Conservation (phyloP, 2,113 vertebrate species). For the Tenebrosternarchus preto region DNA sequence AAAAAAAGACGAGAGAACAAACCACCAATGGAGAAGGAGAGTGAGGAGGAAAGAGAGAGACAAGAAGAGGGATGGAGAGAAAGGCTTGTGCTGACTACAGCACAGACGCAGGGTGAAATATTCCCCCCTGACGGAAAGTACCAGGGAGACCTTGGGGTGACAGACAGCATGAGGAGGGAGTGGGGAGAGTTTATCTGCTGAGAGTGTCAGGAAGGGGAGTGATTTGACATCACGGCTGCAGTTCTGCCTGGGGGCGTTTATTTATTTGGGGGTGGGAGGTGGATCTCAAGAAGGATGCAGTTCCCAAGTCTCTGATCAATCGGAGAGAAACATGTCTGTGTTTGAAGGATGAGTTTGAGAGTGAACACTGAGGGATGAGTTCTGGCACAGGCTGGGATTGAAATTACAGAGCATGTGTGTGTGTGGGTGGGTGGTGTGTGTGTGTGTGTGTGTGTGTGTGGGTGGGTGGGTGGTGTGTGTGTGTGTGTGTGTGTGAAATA, state of each 20-base stretch:
- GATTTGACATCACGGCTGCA: conserved; percentile 50
- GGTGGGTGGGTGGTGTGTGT: conserved; percentile 48
- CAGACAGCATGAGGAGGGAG: conserved; percentile 60
- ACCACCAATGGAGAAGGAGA: background rate
- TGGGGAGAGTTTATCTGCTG: conserved; percentile 54
- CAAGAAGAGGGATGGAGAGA: conserved; percentile 14
- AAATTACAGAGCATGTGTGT: conserved; percentile 54
- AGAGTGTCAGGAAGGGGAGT: conserved; percentile 52
- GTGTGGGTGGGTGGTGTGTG: conserved; percentile 44
- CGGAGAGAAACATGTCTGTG: conserved; percentile 33
- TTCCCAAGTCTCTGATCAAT: conserved; percentile 19
- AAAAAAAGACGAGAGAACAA: background rate
- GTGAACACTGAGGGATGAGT: conserved; percentile 56
- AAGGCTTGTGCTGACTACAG: conserved; percentile 66
- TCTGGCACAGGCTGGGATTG: conserved; percentile 55
- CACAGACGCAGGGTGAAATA: conserved; percentile 66
- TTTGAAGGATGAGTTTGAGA: conserved; percentile 48
- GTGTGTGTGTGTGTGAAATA: conserved; percentile 25
- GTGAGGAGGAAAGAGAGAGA: background rate
- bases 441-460: conserved; percentile 36
- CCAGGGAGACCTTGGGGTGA: conserved; percentile 66
- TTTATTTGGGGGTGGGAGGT: conserved; percentile 8
- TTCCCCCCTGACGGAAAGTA: conserved; percentile 59
- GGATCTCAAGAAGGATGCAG: conserved; percentile 3
- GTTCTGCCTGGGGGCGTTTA: conserved; percentile 35